Base-by-base conservation (phyloP, 2,797 vertebrate species). In the Myiotriccus ornatus region DNA sequence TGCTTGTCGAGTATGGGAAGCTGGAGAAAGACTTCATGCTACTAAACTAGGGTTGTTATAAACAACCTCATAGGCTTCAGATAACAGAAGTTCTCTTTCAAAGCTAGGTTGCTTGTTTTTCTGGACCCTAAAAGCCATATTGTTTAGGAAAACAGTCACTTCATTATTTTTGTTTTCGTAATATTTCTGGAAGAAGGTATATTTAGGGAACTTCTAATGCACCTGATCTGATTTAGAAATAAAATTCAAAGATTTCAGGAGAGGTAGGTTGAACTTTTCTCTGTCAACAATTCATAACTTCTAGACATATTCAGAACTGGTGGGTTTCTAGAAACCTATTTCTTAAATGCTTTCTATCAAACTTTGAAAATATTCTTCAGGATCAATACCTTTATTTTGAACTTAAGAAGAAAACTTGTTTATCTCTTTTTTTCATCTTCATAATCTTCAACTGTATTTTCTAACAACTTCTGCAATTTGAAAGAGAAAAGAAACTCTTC, bases 401-500 rank as follows among this genome's bases (percentile, higher is more conserved):
- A 79, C 79, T 89, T 79, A 76, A 83, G 84, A 87, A 75, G 56
- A 59, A 92, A 35, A 39, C 11, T 49, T 57, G 6, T 52, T 73
- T 7, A 43, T 68, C 24, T 87, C 62, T 28, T 60, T 41, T 41
- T 18, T 39, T 60, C 27, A 62, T 62, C 59, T 21, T 62, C 43
- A n/a, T 46, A 17, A 24, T 46, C 16, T n/a, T 46, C 16, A 39
- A 59, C 69, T 24, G 7, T n/a, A 2, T 87, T 79, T 90, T 78
- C 35, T 86, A 64, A 74, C 34, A 95, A 52, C 24, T 84, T 76
- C 43, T 84, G 41, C 47, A 89, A 19, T 74, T 84, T 60, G 44
- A 89, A 93, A 94, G 69, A 89, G 47, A 73, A 75, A 76, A 7
- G 18, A 47, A 95, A 64, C 6, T 82, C 79, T 92, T 88, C 50